These are phyloP conservation scores for Tauraco erythrolophus DNA, from an alignment of 2,113 vertebrate species.

Conservation along the genomic window DNA sequence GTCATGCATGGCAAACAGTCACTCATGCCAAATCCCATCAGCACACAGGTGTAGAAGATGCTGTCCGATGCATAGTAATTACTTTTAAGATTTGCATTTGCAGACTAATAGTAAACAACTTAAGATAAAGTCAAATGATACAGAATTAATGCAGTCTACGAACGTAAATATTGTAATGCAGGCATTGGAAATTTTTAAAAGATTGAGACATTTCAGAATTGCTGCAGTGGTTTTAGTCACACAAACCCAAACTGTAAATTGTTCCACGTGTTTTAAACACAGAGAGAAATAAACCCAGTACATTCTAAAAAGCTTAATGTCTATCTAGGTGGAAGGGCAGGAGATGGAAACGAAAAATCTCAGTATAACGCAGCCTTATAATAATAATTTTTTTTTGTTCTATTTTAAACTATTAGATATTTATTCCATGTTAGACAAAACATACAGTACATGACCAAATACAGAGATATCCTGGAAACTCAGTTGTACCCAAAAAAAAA, in stretches of 20 bases:
- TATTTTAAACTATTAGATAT: not conserved
- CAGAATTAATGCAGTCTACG: not conserved
- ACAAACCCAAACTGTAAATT: not conserved
- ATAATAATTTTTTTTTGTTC: not conserved
- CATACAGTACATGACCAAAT: not conserved
- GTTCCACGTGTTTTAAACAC: not conserved
- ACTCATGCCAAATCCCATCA: not conserved
- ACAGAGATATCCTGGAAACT: not conserved
- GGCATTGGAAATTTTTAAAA: not conserved
- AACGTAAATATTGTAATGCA: not conserved
- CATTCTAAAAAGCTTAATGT: not conserved
- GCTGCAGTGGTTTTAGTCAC: not conserved
- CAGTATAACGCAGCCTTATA: not conserved
- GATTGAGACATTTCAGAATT: not conserved
- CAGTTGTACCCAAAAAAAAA: not conserved
- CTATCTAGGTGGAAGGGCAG: not conserved
- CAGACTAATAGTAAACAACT: not conserved
- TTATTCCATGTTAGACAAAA: not conserved
- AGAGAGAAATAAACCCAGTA: conserved; percentile 1
- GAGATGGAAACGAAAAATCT: not conserved
- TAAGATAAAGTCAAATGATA: not conserved
- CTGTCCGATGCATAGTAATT: not conserved
- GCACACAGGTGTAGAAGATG: not conserved
- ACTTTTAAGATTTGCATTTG: not conserved
- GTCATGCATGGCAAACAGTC: not conserved